Conservation (phyloP, 2,113 vertebrate species). For the Caloenas nicobarica region DNA sequence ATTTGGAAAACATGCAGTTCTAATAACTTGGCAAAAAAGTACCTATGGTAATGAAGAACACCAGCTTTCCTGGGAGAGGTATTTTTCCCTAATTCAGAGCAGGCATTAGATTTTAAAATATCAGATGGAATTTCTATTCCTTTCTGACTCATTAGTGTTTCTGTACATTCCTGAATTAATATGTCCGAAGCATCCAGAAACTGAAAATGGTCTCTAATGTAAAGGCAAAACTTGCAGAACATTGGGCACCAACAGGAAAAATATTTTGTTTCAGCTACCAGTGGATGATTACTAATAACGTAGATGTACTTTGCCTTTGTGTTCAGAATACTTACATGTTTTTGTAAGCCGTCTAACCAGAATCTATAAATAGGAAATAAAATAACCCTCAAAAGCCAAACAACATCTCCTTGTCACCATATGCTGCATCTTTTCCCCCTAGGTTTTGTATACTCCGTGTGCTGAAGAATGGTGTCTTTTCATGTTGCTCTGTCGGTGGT, state of each 20-base stretch:
- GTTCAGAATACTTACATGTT: slow-evolving; percentile 30
- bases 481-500: slow-evolving; percentile 68
- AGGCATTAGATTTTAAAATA: neutral
- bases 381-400: slow-evolving; percentile 48
- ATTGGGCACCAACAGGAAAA: slow-evolving; percentile 35
- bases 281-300: slow-evolving; percentile 10
- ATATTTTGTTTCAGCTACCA: slow-evolving; percentile 19
- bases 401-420: slow-evolving; percentile 50
- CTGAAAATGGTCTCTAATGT: neutral
- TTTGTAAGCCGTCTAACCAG: slow-evolving; percentile 38
- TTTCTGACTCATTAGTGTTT: neutral
- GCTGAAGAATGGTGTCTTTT: slow-evolving; percentile 60
- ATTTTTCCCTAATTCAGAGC: neutral
- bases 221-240: slow-evolving; percentile 40
- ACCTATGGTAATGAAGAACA: neutral
- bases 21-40: neutral
- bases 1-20: neutral
- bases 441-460: slow-evolving; percentile 48
- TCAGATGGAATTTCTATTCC: neutral
- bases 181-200: neutral
- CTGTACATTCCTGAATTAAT: neutral
- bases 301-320: slow-evolving; percentile 17
- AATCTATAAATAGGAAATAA: slow-evolving; percentile 61
- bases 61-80: neutral
- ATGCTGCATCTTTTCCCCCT: slow-evolving; percentile 53